Base-by-base conservation (phyloP, 2,113 vertebrate genomes). In the Lophura nycthemera region DNA sequence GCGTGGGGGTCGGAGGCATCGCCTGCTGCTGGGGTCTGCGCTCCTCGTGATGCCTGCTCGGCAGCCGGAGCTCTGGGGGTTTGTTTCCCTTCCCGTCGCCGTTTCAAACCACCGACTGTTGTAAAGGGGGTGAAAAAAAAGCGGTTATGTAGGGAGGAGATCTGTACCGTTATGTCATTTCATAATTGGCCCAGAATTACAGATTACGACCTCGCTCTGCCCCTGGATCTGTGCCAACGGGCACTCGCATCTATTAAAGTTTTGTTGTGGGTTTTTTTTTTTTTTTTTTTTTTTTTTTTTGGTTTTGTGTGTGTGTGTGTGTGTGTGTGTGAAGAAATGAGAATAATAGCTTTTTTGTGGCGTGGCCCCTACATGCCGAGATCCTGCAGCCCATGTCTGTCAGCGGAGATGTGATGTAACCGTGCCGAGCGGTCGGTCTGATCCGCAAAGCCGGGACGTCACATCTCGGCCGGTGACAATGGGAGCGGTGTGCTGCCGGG, bases 131-230 rank as follows among this genome's bases (percentile, higher is more conserved):
- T 54, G n/a, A 36, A 63, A 54, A 54, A 48, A 57, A 52, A 22
- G 63, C 82, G 71, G 82, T 76, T 89, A 5, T 79, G 76, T 90
- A 82, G 80, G 78, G 67, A 89, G 88, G 87, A 79, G 66, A 57
- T 82, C 73, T 78, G 91, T 42, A 85, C 93, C 85, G 87, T 83
- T 95, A 91, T 91, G 91, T 88, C 85, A 96, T 88, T 89, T 88
- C 59, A 73, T 92, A 93, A 92, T 95, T 95, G 93, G 76, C 89
- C 89, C 72, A 50, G 87, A 93, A 89, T 95, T 91, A 91, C 89
- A 81, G 89, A 85, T 92, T 74, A 59, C n/a, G 57, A 89, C 71
- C 47, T 87, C 79, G 66, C 72, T 70, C 71, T 85, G 60, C 10
- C 1, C 0, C 72, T 89, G 82, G 64, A 60, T 50, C 64, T 34